phyloP scores from a whole-genome alignment of 2,797 vertebrate species.

The Sebastes trivittatus region DNA sequence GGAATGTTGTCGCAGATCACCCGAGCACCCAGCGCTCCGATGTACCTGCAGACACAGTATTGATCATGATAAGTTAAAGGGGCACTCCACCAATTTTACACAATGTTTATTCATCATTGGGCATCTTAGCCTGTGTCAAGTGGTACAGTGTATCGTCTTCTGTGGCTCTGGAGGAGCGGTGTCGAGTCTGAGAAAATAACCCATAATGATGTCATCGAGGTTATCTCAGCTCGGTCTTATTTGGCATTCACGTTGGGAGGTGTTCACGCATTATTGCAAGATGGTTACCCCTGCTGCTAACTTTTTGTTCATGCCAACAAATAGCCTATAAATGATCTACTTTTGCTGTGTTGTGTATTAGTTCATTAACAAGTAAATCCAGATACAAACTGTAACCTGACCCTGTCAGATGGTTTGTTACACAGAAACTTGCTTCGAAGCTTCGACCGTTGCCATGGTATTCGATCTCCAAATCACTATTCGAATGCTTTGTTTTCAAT shows the following conservation, averaged over 20 bases:
- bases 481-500: too few relatives aligned
- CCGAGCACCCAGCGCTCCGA: constrained; percentile 93
- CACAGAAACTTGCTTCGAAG: too few relatives aligned
- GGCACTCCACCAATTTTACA: neutral
- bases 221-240: neutral
- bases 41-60: constrained; percentile 86
- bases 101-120: neutral
- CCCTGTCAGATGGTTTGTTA: too few relatives aligned
- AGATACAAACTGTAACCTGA: neutral
- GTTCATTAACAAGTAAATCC: neutral
- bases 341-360: neutral
- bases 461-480: too few relatives aligned
- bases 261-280: neutral
- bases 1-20: constrained; percentile 99
- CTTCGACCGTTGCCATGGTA: too few relatives aligned
- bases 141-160: too few relatives aligned
- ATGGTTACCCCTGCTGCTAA: neutral
- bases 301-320: neutral
- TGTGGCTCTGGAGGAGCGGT: neutral
- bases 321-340: neutral
- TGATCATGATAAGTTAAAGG: neutral
- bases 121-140: neutral
- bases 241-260: neutral
- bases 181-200: neutral
- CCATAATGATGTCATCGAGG: neutral